Conservation (phyloP, 2,113 vertebrate species). For the Apodemus speciosus region DNA sequence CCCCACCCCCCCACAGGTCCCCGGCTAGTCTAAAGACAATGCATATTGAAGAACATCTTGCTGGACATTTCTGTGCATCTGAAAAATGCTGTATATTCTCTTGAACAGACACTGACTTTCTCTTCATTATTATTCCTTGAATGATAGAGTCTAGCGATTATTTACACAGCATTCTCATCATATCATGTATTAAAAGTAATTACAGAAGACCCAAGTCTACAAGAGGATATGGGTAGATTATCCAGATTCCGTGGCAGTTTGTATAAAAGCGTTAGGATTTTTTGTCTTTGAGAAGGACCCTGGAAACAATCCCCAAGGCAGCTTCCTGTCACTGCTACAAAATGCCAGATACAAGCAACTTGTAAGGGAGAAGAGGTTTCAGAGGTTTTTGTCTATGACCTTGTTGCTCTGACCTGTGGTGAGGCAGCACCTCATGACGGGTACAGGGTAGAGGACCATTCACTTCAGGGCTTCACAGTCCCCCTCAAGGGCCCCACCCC, state of each 20-base stretch:
- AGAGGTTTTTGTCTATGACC: neutral
- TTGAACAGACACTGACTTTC: neutral
- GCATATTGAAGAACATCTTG: neutral
- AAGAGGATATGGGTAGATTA: neutral
- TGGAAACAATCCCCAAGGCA: neutral
- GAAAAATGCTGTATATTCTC: neutral
- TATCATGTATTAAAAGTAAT: neutral
- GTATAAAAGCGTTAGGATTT: neutral
- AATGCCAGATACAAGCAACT: neutral
- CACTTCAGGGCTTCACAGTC: neutral
- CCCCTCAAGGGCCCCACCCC: neutral
- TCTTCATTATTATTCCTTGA: neutral
- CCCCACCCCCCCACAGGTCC: no score
- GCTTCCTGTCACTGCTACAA: neutral
- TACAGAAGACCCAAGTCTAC: no score
- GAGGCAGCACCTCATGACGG: neutral
- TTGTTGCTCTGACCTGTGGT: neutral
- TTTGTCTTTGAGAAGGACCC: neutral
- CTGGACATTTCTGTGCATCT: neutral
- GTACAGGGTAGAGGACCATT: neutral
- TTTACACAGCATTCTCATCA: neutral
- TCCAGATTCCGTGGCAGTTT: neutral
- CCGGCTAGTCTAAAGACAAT: neutral
- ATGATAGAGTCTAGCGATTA: no score
- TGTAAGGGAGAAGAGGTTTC: neutral